phyloP scores from a whole-genome alignment of 2,113 vertebrate genomes.

The Erpornis zantholeuca region DNA sequence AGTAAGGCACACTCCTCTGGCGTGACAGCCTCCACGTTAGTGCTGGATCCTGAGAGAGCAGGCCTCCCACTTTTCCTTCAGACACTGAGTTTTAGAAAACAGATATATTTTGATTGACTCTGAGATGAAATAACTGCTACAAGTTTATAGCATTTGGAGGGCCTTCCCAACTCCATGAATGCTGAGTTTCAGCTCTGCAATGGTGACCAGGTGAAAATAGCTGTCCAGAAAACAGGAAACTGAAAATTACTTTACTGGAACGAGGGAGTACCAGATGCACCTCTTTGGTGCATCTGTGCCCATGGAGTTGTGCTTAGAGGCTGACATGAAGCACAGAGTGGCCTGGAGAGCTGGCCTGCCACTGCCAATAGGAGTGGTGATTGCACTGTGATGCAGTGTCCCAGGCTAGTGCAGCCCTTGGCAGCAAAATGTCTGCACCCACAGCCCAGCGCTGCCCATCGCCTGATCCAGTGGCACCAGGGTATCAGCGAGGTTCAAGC shows the following conservation, averaged over 20 bases:
- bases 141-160: neutral
- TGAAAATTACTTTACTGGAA: neutral
- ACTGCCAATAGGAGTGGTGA: neutral
- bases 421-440: neutral
- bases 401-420: neutral
- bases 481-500: accelerated
- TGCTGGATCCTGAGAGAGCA: accelerated
- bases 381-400: neutral
- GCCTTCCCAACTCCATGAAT: neutral
- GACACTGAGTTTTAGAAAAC: neutral
- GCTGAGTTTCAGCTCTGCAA: neutral
- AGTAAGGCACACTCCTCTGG: neutral
- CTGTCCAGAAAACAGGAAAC: neutral
- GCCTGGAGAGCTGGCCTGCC: neutral
- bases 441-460: neutral
- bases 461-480: neutral
- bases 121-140: neutral
- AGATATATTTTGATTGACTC: neutral
- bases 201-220: neutral
- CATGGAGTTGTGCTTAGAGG: neutral
- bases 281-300: neutral
- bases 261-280: accelerated
- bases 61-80: neutral
- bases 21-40: accelerated
- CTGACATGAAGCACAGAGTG: neutral